Conservation (phyloP, 2,113 vertebrate genomes). For the Tetrao urogallus region DNA sequence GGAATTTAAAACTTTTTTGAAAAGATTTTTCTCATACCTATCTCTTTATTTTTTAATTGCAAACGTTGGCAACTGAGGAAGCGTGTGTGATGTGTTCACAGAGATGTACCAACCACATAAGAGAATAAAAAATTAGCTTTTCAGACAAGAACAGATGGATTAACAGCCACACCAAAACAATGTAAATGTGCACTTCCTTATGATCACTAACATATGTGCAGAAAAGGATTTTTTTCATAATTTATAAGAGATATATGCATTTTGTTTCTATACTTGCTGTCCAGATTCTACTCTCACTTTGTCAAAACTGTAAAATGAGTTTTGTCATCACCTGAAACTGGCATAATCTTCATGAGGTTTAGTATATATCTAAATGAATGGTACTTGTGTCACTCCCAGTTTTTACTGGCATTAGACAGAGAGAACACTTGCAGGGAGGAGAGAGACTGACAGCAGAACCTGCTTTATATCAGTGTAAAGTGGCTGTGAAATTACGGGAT, state of each 20-base stretch:
- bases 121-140: not conserved
- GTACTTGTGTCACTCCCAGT: not conserved
- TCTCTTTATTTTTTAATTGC: not conserved
- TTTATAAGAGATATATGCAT: not conserved
- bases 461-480: not conserved
- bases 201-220: not conserved
- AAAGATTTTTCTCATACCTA: not conserved
- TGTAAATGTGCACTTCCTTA: not conserved
- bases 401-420: not conserved
- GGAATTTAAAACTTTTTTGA: not conserved
- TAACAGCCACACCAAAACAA: not conserved
- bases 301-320: not conserved
- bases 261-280: not conserved
- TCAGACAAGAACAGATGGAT: not conserved
- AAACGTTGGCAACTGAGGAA: not conserved
- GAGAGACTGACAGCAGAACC: not conserved
- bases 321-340: not conserved
- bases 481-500: constrained; percentile 18
- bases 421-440: not conserved
- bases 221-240: not conserved
- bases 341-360: not conserved
- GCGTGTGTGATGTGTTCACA: not conserved
- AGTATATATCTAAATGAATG: not conserved
- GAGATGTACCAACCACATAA: not conserved
- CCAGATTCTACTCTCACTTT: not conserved